Conservation (phyloP, 2,888 invertebrate species). For the Trichogramma dendrolimi region DNA sequence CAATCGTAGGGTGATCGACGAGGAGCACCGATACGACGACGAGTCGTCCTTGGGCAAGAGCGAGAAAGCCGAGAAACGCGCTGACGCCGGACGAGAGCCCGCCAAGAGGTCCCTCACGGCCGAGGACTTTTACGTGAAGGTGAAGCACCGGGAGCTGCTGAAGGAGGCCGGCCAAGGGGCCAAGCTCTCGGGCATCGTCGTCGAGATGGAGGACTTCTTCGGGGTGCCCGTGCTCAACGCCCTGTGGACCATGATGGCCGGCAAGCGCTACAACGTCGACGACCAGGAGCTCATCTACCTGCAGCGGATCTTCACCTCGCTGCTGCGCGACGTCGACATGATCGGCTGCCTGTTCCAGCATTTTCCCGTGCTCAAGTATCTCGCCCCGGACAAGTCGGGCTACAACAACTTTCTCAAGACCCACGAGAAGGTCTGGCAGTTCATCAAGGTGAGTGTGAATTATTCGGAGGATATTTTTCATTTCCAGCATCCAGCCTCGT, state of each 20-base stretch:
- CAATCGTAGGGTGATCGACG: constrained; percentile 3
- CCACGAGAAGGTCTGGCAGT: constrained; percentile 69
- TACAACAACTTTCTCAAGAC: constrained; percentile 69
- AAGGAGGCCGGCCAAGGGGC: constrained; percentile 29
- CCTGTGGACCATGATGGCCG: constrained; percentile 80
- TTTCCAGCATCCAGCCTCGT: not conserved
- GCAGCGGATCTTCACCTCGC: constrained; percentile 65
- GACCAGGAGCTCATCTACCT: constrained; percentile 67
- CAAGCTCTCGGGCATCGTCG: constrained; percentile 49
- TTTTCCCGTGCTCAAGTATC: constrained; percentile 66
- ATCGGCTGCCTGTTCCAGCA: constrained; percentile 76
- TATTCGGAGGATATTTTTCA: not conserved
- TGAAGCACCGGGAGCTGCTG: constrained; percentile 40
- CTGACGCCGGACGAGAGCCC: not conserved
- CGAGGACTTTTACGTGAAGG: constrained; percentile 44
- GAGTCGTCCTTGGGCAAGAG: constrained; percentile 25
- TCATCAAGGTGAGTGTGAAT: constrained; percentile 55
- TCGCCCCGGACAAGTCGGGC: constrained; percentile 74
- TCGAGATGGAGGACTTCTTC: constrained; percentile 71
- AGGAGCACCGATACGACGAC: constrained; percentile 13
- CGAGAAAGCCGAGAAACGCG: not conserved
- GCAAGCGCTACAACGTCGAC: constrained; percentile 63
- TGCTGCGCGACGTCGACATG: constrained; percentile 76
- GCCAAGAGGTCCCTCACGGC: constrained; percentile 23
- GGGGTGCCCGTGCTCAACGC: constrained; percentile 75